phyloP scores from a whole-genome alignment of 2,797 vertebrate species.

The Vespertilio murinus region DNA sequence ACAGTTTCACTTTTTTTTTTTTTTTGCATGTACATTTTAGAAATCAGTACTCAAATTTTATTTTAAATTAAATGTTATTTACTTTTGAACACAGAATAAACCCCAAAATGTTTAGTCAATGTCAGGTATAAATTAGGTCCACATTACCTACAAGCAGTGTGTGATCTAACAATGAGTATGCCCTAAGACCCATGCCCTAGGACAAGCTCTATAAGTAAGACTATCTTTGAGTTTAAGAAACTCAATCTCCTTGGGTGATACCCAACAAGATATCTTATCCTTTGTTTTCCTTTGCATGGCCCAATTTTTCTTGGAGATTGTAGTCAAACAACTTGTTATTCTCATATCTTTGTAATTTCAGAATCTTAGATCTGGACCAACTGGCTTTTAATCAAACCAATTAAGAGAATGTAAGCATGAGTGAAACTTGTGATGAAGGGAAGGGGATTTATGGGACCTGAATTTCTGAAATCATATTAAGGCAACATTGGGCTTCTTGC shows the following conservation, averaged over 20 bases:
- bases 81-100: not conserved
- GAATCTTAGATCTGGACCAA: constrained; percentile 1
- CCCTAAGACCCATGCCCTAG: not conserved
- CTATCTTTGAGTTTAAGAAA: not conserved
- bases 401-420: not conserved
- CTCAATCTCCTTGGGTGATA: not conserved
- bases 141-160: not conserved
- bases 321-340: not conserved
- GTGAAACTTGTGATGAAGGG: not conserved
- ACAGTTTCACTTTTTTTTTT: too few relatives aligned
- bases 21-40: not conserved
- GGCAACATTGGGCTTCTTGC: not conserved
- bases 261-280: not conserved
- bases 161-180: not conserved
- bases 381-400: not conserved
- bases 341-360: constrained; percentile 7
- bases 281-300: constrained; percentile 32
- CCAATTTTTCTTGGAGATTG: constrained; percentile 34
- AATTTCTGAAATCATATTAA: constrained; percentile 6
- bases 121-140: not conserved
- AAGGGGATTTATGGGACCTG: not conserved
- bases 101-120: not conserved
- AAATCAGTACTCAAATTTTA: not conserved
- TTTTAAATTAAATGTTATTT: not conserved
- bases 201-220: not conserved